Percentiles rank a stretch among this genome's conserved stretches.
phyloP scores from a whole-genome alignment of 2,888 invertebrate species.

The Cheilosia urbana region DNA sequence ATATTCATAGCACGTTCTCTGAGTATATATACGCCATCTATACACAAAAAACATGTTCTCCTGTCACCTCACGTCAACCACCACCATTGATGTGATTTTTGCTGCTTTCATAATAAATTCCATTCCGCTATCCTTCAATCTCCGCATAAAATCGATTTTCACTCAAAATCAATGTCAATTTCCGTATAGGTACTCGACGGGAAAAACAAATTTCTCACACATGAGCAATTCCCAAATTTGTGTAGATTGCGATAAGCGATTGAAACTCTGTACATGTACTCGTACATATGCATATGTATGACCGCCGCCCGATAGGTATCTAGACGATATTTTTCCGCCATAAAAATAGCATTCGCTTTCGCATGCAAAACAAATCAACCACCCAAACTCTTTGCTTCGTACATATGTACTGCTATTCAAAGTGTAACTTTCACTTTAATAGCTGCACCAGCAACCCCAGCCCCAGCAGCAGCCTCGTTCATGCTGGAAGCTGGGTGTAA shows the following conservation, averaged over 20 bases:
- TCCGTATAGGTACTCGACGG: slow-evolving; percentile 49
- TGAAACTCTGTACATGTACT: slow-evolving; percentile 25
- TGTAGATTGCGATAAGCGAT: slow-evolving; percentile 74
- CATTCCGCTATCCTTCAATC: slow-evolving; percentile 62
- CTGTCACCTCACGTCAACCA: slow-evolving; percentile 37
- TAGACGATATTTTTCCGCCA: slow-evolving; percentile 22
- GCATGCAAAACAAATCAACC: slow-evolving; percentile 49
- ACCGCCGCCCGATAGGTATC: slow-evolving; percentile 37
- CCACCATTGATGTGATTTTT: background rate
- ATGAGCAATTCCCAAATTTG: slow-evolving; percentile 70
- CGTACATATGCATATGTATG: background rate
- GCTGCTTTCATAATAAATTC: slow-evolving; percentile 50
- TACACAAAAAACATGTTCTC: background rate
- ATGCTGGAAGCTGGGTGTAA: slow-evolving; percentile 40
- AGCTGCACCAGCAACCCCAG: slow-evolving; percentile 40
- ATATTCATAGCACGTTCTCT: too few relatives aligned
- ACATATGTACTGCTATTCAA: slow-evolving; percentile 3
- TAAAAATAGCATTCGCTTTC: slow-evolving; percentile 44
- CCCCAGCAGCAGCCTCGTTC: background rate
- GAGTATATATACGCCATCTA: too few relatives aligned
- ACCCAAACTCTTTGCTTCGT: background rate
- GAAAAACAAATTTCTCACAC: slow-evolving; percentile 71
- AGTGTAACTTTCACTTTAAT: slow-evolving; percentile 64
- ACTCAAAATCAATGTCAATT: slow-evolving; percentile 73
- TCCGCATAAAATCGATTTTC: slow-evolving; percentile 66